Conservation (phyloP, 2,113 vertebrate species). For the Lutjanus erythropterus region DNA sequence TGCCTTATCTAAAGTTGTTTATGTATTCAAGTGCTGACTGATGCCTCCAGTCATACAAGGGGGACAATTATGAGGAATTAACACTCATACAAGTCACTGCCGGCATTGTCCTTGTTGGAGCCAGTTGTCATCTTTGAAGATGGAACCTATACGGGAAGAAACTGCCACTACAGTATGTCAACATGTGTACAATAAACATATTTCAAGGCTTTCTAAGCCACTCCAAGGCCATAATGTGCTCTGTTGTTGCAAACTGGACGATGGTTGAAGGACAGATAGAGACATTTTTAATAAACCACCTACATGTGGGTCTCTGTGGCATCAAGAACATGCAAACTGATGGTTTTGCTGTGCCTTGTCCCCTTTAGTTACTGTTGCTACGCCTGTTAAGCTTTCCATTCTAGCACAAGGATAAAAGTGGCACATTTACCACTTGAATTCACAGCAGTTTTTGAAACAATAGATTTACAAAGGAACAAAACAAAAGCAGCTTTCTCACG, state of each 20-base stretch:
- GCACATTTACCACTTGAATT: not conserved
- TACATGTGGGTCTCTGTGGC: not conserved
- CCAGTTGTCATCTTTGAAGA: slow-evolving; percentile 1
- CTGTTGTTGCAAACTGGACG: no score
- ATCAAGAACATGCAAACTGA: not conserved
- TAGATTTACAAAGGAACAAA: not conserved
- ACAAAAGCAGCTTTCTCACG: not conserved
- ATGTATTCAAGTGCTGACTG: slow-evolving; percentile 44
- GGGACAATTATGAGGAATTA: slow-evolving; percentile 54
- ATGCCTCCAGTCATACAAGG: slow-evolving; percentile 34
- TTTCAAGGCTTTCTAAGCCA: not conserved
- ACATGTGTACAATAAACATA: not conserved
- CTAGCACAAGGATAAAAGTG: not conserved
- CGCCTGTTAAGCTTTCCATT: not conserved
- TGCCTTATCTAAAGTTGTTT: slow-evolving; percentile 50
- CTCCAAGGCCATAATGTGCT: not conserved
- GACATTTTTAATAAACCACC: not conserved
- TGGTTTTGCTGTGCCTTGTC: no score
- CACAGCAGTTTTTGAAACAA: not conserved
- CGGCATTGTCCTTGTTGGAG: slow-evolving; percentile 36
- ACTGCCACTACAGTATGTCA: not conserved
- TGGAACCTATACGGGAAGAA: not conserved
- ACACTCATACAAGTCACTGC: not conserved
- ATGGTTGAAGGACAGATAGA: not conserved
- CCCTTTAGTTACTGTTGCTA: no score